Conservation (phyloP, 2,797 vertebrate species). For the Muscicapa striata region DNA sequence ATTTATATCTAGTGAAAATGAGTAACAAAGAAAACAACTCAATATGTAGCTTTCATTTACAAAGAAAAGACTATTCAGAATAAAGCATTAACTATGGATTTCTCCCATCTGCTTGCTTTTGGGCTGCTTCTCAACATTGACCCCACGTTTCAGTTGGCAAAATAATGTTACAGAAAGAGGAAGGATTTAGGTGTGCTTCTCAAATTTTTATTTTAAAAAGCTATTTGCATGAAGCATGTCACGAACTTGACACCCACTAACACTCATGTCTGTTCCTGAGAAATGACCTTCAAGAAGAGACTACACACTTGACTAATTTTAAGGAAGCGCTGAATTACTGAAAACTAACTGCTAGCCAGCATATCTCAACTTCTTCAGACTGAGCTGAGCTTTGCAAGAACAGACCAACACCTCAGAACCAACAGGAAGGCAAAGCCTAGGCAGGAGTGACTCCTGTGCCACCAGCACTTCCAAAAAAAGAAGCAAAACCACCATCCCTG, state of each 20-base stretch:
- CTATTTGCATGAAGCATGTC: slow-evolving; percentile 35
- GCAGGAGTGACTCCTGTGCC: not conserved
- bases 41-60: not conserved
- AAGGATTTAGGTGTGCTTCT: not conserved
- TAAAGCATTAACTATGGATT: not conserved
- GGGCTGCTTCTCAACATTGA: not conserved
- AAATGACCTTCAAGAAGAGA: slow-evolving; percentile 56
- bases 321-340: slow-evolving; percentile 67
- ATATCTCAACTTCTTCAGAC: slow-evolving; percentile 10
- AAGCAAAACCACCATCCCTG: not conserved
- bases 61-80: not conserved
- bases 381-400: slow-evolving; percentile 11
- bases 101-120: not conserved
- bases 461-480: not conserved
- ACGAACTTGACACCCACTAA: slow-evolving; percentile 43
- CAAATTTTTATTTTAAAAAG: slow-evolving; percentile 61
- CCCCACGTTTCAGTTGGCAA: not conserved
- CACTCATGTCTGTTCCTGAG: slow-evolving; percentile 40
- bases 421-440: not conserved
- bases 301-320: slow-evolving; percentile 63
- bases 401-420: not conserved
- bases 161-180: not conserved
- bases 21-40: not conserved
- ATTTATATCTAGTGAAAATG: not conserved
- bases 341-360: slow-evolving; percentile 40